These are phyloP conservation scores for Mionectes macconnelli DNA, from an alignment of 2,113 vertebrate genomes.

Conservation along the genomic window DNA sequence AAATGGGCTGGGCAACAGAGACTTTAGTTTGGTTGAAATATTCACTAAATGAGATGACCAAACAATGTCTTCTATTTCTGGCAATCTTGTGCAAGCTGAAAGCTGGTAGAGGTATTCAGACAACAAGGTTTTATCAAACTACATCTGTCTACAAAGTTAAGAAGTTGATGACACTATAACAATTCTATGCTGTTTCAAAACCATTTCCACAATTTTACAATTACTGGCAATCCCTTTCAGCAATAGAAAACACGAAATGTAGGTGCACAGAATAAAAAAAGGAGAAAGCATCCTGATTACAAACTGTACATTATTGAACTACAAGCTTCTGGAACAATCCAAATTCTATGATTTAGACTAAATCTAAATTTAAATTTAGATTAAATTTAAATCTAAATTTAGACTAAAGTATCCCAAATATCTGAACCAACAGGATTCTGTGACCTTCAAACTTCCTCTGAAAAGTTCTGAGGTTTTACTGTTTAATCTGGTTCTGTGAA, in stretches of 20 bases:
- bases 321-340: not conserved
- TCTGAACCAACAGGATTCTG: not conserved
- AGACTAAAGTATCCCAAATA: not conserved
- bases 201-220: not conserved
- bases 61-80: not conserved
- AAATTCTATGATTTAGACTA: not conserved
- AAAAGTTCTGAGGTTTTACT: not conserved
- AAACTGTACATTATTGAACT: not conserved
- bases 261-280: not conserved
- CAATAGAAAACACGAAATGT: not conserved
- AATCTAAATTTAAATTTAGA: not conserved
- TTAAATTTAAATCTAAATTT: not conserved
- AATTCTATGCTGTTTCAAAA: constrained; percentile 1
- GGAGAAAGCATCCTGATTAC: not conserved
- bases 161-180: not conserved
- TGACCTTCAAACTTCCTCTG: not conserved
- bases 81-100: not conserved
- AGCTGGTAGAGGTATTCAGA: not conserved
- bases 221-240: not conserved
- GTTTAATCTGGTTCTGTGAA: not conserved
- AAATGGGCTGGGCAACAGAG: not conserved
- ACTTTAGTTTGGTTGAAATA: constrained; percentile 29
- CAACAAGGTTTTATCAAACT: not conserved
- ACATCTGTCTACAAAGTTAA: constrained; percentile 12
- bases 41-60: not conserved